Conservation (phyloP, 2,888 invertebrate genomes). For the Agrilus biguttatus region DNA sequence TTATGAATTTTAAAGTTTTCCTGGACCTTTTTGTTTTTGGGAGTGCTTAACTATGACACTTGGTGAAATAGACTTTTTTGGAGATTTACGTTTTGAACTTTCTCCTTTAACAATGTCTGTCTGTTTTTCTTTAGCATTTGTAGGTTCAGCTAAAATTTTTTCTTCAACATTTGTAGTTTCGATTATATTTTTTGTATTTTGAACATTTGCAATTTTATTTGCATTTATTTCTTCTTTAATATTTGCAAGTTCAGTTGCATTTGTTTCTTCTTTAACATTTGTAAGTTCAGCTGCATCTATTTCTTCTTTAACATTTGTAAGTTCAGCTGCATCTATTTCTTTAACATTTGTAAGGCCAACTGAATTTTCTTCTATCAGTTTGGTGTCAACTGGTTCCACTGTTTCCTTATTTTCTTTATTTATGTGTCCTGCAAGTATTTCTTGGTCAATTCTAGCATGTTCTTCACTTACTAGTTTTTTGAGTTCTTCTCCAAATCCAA, state of each 20-base stretch:
- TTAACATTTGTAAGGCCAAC: too few species aligned
- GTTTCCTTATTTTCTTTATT: not conserved
- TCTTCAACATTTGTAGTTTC: not conserved
- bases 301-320: not conserved
- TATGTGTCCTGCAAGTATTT: constrained; percentile 10
- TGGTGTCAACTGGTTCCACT: not conserved
- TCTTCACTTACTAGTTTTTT: constrained; percentile 12
- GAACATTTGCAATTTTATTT: not conserved
- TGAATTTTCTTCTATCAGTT: not conserved
- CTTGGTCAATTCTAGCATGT: constrained; percentile 5
- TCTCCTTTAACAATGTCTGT: not conserved
- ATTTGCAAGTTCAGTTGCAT: not conserved
- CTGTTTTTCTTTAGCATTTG: not conserved
- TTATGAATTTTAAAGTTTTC: too few species aligned
- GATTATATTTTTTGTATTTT: not conserved
- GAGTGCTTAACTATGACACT: too few species aligned
- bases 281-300: not conserved
- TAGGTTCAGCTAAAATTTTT: not conserved
- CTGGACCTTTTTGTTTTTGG: too few species aligned
- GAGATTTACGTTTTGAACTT: too few species aligned
- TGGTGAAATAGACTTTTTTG: too few species aligned
- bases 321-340: not conserved
- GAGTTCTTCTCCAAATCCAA: constrained; percentile 55
- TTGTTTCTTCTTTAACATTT: not conserved
- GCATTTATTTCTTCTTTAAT: not conserved